Base-by-base conservation (phyloP, 2,888 invertebrate species). In the Drosophila emarginata region DNA sequence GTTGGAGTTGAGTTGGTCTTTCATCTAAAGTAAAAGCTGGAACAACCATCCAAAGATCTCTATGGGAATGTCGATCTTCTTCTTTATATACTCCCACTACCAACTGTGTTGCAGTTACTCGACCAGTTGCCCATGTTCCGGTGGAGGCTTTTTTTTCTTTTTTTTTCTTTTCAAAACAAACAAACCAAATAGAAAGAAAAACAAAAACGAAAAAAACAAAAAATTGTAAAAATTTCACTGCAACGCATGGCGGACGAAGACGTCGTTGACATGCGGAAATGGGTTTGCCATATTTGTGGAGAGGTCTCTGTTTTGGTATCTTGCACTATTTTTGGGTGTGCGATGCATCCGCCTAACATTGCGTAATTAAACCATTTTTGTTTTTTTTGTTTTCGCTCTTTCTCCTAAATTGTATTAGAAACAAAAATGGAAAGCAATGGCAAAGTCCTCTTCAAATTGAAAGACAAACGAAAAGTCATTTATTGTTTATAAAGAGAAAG, bases 241-340 rank as follows among this genome's bases (percentile, higher is more conserved):
- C 54, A 28, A 54, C 37, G 65, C 54, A 37, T 9, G 36, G 51
- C 57, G 28, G 39, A 28, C 51, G 68, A 59, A 71, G 69, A 70
- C 63, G 56, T 64, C 54, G 72, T 71, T 72, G 72, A 72, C 71
- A 72, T 45, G 58, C 71, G 71, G 73, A 72, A 72, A 66, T 65
- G 73, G 66, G 73, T 45, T 66, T 66, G 73, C 71, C 71, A 66
- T 72, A 72, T 73, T 21, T 36, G 61, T 61, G 57, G 36, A 32
- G 53, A 23, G n/a, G 40, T 15, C 45, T 26, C 59, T 4, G 37
- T 39, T 39, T 21, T 21, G 18, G 56, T 37, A 37, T 23, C 21
- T 51, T 23, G 54, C 61, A 37, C 50, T 51, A 4, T 36, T 56
- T 37, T 56, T 36, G 56, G 54, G 32, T 36, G 15, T 36, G 56